Evolutionary conservation across 2,888 invertebrate species (phyloP).

Genomic region (Meganola albula): DNA sequence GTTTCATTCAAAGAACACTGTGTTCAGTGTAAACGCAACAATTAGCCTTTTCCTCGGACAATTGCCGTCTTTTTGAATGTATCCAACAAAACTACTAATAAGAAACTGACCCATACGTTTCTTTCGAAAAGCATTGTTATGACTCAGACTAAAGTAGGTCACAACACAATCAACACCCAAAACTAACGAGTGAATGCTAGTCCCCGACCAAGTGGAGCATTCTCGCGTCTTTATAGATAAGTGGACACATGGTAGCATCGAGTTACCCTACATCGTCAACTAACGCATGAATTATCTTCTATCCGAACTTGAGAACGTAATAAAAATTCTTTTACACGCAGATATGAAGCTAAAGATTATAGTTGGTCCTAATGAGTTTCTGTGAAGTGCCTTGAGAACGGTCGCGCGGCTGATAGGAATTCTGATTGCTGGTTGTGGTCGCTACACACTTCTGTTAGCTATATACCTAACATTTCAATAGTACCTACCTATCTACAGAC

Average conservation of each 20-base stretch:
- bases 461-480: too few species aligned
- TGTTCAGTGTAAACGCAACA: constrained; percentile 49
- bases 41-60: constrained; percentile 36
- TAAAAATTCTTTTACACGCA: constrained; percentile 49
- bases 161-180: constrained; percentile 60
- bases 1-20: constrained; percentile 53
- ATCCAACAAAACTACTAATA: too few species aligned
- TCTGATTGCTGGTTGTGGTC: too few species aligned
- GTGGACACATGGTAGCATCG: constrained; percentile 54
- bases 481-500: too few species aligned
- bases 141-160: constrained; percentile 53
- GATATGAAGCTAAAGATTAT: constrained; percentile 23
- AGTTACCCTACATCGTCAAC: constrained; percentile 53
- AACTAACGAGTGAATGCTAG: constrained; percentile 40
- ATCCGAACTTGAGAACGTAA: constrained; percentile 62
- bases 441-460: too few species aligned
- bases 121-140: too few species aligned
- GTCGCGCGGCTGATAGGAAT: too few species aligned
- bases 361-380: constrained; percentile 21
- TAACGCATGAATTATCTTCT: constrained; percentile 58
- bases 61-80: constrained; percentile 31
- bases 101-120: too few species aligned
- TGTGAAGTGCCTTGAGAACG: constrained; percentile 37
- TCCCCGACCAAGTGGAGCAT: too few species aligned
- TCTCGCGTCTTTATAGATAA: too few species aligned